Percentiles rank a stretch among this genome's conserved stretches.
These are phyloP conservation scores for Xenentodon cancila DNA, from an alignment of 2,797 vertebrate genomes.

Conservation along the genomic window DNA sequence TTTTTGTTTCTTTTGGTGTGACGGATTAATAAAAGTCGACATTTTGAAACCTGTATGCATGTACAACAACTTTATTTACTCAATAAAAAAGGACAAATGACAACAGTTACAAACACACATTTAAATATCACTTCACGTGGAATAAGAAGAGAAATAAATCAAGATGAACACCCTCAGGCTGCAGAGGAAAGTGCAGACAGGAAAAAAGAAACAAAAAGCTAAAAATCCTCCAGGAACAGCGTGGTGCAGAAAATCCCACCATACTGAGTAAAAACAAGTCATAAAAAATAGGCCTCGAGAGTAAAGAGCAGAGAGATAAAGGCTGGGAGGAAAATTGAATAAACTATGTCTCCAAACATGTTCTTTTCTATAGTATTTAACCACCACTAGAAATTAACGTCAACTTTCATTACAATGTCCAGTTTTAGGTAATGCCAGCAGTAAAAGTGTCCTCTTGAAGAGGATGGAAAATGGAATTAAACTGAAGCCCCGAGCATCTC, in stretches of 20 bases:
- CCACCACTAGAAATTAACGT: background rate
- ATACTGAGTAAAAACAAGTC: slow-evolving; percentile 36
- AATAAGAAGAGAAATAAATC: slow-evolving; percentile 62
- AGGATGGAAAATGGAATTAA: slow-evolving; percentile 23
- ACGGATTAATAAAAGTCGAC: background rate
- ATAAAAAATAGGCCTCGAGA: slow-evolving; percentile 38
- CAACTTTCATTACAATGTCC: slow-evolving; percentile 24
- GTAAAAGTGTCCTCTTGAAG: slow-evolving; percentile 3
- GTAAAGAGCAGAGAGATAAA: slow-evolving; percentile 13
- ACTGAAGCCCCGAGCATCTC: slow-evolving; percentile 5
- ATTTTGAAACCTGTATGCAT: slow-evolving; percentile 26
- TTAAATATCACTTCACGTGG: slow-evolving; percentile 77
- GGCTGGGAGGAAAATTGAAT: slow-evolving; percentile 16
- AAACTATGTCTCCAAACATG: slow-evolving; percentile 19
- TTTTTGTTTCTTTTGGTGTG: no score
- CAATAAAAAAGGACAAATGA: slow-evolving; percentile 73
- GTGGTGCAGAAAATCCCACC: slow-evolving; percentile 51
- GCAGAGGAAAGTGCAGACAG: slow-evolving; percentile 35
- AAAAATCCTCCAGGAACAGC: slow-evolving; percentile 60
- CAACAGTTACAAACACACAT: slow-evolving; percentile 70
- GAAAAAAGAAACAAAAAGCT: slow-evolving; percentile 19
- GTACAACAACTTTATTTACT: slow-evolving; percentile 82
- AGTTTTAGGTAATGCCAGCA: slow-evolving; percentile 10
- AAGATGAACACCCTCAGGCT: slow-evolving; percentile 68
- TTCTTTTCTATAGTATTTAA: slow-evolving; percentile 10